Evolutionary conservation across 2,797 vertebrate species (phyloP), one percentile per base, ranked within the genome.

Genomic region (Mormyrops attenuatus): DNA sequence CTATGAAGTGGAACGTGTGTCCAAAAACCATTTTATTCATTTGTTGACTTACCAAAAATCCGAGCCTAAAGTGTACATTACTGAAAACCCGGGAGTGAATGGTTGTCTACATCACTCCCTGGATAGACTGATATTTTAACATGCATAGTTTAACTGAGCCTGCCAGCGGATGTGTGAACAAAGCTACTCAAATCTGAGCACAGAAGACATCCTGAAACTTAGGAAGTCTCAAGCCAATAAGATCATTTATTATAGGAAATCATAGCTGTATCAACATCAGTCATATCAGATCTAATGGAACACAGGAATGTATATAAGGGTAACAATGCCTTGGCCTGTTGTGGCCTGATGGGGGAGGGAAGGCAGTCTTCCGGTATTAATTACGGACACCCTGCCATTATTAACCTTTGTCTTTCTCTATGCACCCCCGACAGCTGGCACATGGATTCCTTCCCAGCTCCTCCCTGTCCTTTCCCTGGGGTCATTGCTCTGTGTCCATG

Each of bases 401-500:
- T n/a, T 47, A 47, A 50, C 52, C 87, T 50, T 47, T 52, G 41
- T 47, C 49, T 13, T 52, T 60, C 22, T n/a, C 55, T 41, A 49
- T 55, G 34, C 49, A 66, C 55, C 91, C 90, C 90, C 3, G 57
- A 85, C 88, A 92, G 73, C 82, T 84, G 87, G 69, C 89, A 91
- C 90, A 85, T 44, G 15, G 50, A 38, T 90, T 88, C 85, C 89
- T 93, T 89, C 90, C 88, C 30, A 3, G 55, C 55, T 53, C 89
- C 89, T 20, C 20, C 69, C 90, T 90, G 77, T 93, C 91, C 89
- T 41, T 84, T 26, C 52, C 52, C 8, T 52, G 90, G 89, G 94
- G 69, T 93, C 94, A 93, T 82, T 95, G 92, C 88, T 94, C 93
- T 20, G 90, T 91, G 77, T 94, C 91, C 88, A 90, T 88, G 47